Conservation (phyloP, 2,888 invertebrate species). For the Halictus quadricinctus region DNA sequence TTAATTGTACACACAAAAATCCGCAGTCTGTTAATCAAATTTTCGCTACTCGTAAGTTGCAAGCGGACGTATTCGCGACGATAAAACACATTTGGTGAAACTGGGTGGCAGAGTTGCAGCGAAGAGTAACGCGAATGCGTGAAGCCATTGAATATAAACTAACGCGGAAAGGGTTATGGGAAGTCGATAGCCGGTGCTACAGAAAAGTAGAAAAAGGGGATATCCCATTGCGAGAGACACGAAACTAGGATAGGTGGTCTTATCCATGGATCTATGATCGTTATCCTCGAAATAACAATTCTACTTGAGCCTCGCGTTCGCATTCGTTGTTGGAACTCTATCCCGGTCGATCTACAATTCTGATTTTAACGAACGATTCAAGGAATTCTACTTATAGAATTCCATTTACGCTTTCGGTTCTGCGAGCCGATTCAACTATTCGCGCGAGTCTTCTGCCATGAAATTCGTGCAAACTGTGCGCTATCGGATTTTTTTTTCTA, state of each 20-base stretch:
- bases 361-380: neutral
- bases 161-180: neutral
- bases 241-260: neutral
- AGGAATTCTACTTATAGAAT: conserved; percentile 5
- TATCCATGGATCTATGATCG: conserved; percentile 8
- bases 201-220: neutral
- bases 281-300: conserved; percentile 10
- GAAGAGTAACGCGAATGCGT: neutral
- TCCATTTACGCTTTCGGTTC: neutral
- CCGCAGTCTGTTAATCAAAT: neutral
- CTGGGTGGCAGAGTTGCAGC: neutral
- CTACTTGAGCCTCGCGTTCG: neutral
- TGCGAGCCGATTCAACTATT: neutral
- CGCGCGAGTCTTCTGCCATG: neutral
- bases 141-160: conserved; percentile 3
- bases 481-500: neutral
- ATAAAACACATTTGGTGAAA: neutral
- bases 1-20: neutral
- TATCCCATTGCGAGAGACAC: neutral
- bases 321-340: conserved; percentile 4
- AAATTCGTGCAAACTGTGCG: neutral
- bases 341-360: conserved; percentile 5
- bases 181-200: neutral
- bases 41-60: neutral
- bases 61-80: neutral